Evolutionary conservation across 1,140 invertebrate genomes (phyloP).

Genomic region (Conopomorpha cramerella): DNA sequence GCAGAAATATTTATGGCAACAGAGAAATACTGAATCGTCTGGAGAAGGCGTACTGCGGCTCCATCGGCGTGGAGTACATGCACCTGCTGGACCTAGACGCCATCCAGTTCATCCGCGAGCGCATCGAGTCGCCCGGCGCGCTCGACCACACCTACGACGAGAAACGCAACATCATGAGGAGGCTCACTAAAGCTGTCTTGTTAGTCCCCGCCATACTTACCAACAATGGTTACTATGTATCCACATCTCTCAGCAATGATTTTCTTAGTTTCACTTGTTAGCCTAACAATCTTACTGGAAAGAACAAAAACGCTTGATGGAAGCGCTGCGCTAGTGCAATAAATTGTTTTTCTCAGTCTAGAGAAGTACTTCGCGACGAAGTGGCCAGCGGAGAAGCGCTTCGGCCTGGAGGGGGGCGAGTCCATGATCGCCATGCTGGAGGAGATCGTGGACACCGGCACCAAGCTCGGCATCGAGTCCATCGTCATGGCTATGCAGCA

Average conservation of each 20-base stretch:
- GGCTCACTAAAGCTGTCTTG: slow-evolving; percentile 72
- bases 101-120: slow-evolving; percentile 79
- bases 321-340: background rate
- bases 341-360: slow-evolving; percentile 60
- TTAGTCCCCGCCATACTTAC: too few relatives aligned
- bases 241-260: too few relatives aligned
- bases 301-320: too few relatives aligned
- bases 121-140: slow-evolving; percentile 77
- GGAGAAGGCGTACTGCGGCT: slow-evolving; percentile 70
- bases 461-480: slow-evolving; percentile 77
- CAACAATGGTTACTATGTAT: too few relatives aligned
- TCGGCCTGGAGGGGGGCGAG: slow-evolving; percentile 92
- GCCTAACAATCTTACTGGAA: too few relatives aligned
- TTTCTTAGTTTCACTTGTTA: too few relatives aligned
- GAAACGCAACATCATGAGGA: slow-evolving; percentile 71
- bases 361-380: slow-evolving; percentile 88
- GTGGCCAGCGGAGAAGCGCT: slow-evolving; percentile 89
- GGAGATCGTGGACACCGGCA: slow-evolving; percentile 84
- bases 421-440: slow-evolving; percentile 87
- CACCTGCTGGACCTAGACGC: slow-evolving; percentile 80
- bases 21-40: slow-evolving; percentile 79
- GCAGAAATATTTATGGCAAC: slow-evolving; percentile 19
- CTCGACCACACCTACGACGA: slow-evolving; percentile 70
- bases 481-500: slow-evolving; percentile 92
- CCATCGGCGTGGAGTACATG: slow-evolving; percentile 87